These are phyloP conservation scores for Amphiprion percula DNA, from an alignment of 2,113 vertebrate species.

Conservation along the genomic window DNA sequence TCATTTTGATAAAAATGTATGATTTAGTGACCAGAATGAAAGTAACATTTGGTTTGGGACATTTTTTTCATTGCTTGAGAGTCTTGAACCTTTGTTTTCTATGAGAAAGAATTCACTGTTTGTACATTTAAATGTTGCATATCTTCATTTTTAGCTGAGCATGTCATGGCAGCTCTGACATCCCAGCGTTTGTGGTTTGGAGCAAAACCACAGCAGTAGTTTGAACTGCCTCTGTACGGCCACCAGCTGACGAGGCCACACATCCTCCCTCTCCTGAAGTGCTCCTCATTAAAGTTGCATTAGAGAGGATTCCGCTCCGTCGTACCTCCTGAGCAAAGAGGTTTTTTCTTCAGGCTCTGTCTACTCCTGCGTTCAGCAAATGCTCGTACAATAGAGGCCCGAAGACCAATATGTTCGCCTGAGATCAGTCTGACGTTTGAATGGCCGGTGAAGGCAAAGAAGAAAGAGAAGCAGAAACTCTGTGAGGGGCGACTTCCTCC, in stretches of 20 bases:
- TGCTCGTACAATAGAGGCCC: conserved; percentile 30
- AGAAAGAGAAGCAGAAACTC: conserved; percentile 19
- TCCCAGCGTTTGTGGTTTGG: background rate
- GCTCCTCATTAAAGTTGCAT: conserved; percentile 59
- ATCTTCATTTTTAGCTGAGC: background rate
- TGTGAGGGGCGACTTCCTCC: conserved; percentile 27
- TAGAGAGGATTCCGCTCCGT: conserved; percentile 39
- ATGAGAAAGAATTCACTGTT: background rate
- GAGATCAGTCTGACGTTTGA: conserved; percentile 50
- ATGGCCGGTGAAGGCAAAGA: conserved; percentile 23
- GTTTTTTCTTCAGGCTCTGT: conserved; percentile 30
- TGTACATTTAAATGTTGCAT: background rate
- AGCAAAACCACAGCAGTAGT: background rate
- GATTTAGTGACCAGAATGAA: background rate
- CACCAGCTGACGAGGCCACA: conserved; percentile 22
- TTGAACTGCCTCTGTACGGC: background rate
- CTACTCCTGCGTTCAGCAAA: conserved; percentile 24
- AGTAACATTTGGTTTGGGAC: background rate
- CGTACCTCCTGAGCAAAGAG: conserved; percentile 17
- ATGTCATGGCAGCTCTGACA: background rate
- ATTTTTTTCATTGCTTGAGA: background rate
- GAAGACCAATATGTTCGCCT: conserved; percentile 38
- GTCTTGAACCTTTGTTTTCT: background rate
- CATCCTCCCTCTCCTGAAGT: conserved; percentile 1
- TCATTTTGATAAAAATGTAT: background rate